These are phyloP conservation scores for Ctenodactylus gundi DNA, from an alignment of 2,113 vertebrate species.

Conservation along the genomic window DNA sequence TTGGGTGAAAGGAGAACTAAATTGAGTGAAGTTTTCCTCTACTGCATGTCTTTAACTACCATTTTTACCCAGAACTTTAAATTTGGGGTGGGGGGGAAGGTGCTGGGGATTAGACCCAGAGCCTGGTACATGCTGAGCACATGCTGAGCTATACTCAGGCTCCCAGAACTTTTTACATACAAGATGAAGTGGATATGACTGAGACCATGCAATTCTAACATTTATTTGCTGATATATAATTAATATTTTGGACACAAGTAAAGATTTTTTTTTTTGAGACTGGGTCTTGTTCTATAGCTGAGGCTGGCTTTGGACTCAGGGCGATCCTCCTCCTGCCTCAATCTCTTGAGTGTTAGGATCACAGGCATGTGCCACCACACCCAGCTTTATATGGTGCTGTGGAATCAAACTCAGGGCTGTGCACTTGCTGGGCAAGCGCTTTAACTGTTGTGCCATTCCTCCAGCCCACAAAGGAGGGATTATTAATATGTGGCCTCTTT, in stretches of 20 bases:
- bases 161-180: conserved; percentile 3
- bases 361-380: no score
- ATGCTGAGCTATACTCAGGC: neutral
- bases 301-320: no score
- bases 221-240: neutral
- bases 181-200: neutral
- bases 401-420: no score
- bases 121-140: neutral
- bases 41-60: neutral
- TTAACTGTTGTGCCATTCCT: no score
- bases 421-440: no score
- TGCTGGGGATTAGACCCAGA: neutral
- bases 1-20: neutral
- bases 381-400: no score
- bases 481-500: neutral
- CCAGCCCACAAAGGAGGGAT: no score
- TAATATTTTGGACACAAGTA: neutral
- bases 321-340: no score
- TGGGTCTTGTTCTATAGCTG: no score
- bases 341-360: no score
- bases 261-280: no score
- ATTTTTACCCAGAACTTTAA: neutral
- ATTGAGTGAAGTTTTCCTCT: neutral
- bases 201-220: neutral
- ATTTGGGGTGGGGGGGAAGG: neutral